Base-by-base conservation (phyloP, 2,888 invertebrate genomes). In the Epirrhoe alternata region DNA sequence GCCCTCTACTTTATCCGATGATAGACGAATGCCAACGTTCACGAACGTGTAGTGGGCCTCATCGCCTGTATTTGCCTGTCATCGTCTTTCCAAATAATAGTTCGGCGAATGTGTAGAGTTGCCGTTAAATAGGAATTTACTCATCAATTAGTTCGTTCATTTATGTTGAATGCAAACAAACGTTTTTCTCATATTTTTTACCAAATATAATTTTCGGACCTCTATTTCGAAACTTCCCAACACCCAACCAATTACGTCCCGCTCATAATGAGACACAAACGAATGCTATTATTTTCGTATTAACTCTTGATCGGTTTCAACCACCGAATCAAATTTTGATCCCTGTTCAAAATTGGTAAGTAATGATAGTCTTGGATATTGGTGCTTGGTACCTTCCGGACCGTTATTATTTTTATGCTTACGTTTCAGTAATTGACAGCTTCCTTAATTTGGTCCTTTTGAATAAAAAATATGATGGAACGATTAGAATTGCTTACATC, bases 261-360 rank as follows among this genome's bases (percentile, higher is more conserved):
- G 73, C 72, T 78, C 74, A 82, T 86, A 88, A 89, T 88, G 82
- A 86, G 82, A 78, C 80, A 83, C 81, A 86, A 87, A 86, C 86
- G 82, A 84, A 86, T 82, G 86, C 86, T 87, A 90, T 92, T 92
- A 92, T 92, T 87, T 90, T 90, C 89, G 77, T 86, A 91, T 91
- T 92, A 92, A 86, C 83, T 86, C 78, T 77, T 82, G 85, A 90
- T 88, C 84, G 87, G 82, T 84, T 81, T 79, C 77, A 80, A 86
- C 87, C 87, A 84, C 87, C 83, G 87, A 83, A 81, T 79, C 81
- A 74, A 77, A 84, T 81, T 81, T 83, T 86, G 85, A 84, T 82
- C 73, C 75, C 77, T 66, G 76, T 75, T 77, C 76, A 69, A 85
- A 86, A 88, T 86, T 84, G 85, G 82, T 87, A 82, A 84, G 87